Base-by-base conservation (phyloP, 2,113 vertebrate species). In the Pleuronectes platessa region DNA sequence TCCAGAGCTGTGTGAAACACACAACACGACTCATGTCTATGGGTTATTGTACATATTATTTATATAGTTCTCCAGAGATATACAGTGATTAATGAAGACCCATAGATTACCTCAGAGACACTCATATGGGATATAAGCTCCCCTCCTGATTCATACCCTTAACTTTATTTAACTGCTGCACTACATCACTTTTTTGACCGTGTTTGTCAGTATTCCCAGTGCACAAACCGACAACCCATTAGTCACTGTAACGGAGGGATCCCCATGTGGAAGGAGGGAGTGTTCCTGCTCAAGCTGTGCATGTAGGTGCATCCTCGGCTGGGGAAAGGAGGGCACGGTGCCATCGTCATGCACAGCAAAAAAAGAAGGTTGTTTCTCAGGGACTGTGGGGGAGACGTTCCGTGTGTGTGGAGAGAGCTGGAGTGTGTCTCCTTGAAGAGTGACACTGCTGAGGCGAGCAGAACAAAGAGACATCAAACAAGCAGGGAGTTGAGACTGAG, bases 151-250 rank as follows among this genome's bases (percentile, higher is more conserved):
- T 77, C 78, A 68, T 62, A 60, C 54, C 42, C 51, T 82, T 88
- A 81, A 86, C 71, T 84, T 79, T 66, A 75, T 89, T 80, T 89
- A 80, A 88, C 83, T 76, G 75, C 74, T 70, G 67, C 80, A 76
- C 66, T 84, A 76, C 55, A 78, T 88, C 63, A 78, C 56, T 74
- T 76, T 73, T 82, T 67, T 84, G 70, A 84, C 67, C 3, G 47
- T 81, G 62, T 83, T 79, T 85, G 68, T 86, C 79, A 72, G 76
- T 85, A 85, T 79, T 91, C 86, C 82, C 86, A 71, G 47, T 12
- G n/a, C 26, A 47, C 71, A 82, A 55, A 15, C 64, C 21, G 56
- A 75, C 76, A 86, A 76, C 65, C 61, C 85, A 93, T 93, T 87
- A 82, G 67, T 90, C 83, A 88, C 69, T 76, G 61, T 85, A 82